phyloP scores from a whole-genome alignment of 2,888 invertebrate species.

The Mesodorylaimus sp. region DNA sequence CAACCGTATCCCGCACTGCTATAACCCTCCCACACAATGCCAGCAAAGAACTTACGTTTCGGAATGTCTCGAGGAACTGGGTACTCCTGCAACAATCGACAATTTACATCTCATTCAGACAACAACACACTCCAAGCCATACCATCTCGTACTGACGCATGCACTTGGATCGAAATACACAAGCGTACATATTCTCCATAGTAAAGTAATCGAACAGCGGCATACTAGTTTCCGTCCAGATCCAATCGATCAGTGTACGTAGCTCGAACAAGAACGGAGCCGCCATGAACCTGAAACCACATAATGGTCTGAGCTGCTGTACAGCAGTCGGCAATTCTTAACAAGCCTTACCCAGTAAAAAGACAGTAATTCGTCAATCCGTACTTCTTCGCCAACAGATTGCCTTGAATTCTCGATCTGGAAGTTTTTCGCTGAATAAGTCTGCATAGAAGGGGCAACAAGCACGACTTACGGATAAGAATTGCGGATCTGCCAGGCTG shows the following conservation, averaged over 20 bases:
- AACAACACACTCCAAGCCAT: too few relatives aligned
- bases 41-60: too few relatives aligned
- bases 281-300: slow-evolving; percentile 57
- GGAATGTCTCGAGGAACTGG: neutral
- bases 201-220: slow-evolving; percentile 94
- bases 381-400: slow-evolving; percentile 91
- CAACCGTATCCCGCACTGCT: too few relatives aligned
- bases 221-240: slow-evolving; percentile 98
- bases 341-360: slow-evolving; percentile 70
- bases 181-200: slow-evolving; percentile 97
- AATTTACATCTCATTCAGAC: neutral
- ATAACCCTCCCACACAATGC: too few relatives aligned
- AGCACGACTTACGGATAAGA: too few relatives aligned
- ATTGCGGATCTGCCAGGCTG: slow-evolving; percentile 91
- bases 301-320: too few relatives aligned
- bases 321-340: too few relatives aligned
- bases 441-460: too few relatives aligned
- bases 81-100: neutral
- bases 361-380: slow-evolving; percentile 73
- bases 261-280: slow-evolving; percentile 92
- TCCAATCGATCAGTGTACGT: slow-evolving; percentile 95
- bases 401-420: slow-evolving; percentile 87
- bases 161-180: slow-evolving; percentile 70
- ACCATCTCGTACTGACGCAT: slow-evolving; percentile 41
- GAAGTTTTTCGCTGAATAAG: too few relatives aligned